These are phyloP conservation scores for Craniophora ligustri DNA, from an alignment of 2,888 invertebrate genomes.

Conservation along the genomic window DNA sequence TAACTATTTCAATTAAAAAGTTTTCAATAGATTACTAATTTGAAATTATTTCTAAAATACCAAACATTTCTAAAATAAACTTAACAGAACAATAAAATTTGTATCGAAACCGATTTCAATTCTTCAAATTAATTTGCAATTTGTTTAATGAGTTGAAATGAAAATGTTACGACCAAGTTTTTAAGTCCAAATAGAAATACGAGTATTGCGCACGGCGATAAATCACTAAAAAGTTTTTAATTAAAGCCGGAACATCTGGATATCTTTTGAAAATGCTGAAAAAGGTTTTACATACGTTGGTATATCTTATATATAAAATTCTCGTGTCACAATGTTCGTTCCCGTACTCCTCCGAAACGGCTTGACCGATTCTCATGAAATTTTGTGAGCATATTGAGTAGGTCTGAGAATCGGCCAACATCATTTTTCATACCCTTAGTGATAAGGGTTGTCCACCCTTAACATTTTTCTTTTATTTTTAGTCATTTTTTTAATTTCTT, in stretches of 20 bases:
- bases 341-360: no score
- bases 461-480: no score
- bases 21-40: background rate
- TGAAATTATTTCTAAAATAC: background rate
- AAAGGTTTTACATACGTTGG: background rate
- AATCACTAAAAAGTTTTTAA: slow-evolving; percentile 26
- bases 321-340: no score
- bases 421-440: no score
- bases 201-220: background rate
- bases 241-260: slow-evolving; percentile 11
- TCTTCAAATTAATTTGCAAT: slow-evolving; percentile 12
- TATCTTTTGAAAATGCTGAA: background rate
- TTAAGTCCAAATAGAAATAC: slow-evolving; percentile 6
- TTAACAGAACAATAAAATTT: background rate
- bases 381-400: no score
- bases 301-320: no score
- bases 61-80: background rate
- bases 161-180: slow-evolving; percentile 12
- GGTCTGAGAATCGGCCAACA: no score
- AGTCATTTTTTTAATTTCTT: no score
- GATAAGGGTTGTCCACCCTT: no score
- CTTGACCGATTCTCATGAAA: no score
- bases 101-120: background rate
- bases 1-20: no score
- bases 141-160: slow-evolving; percentile 10